Evolutionary conservation across 2,797 vertebrate species (phyloP).

Genomic region (Perdix hodgsoniae): DNA sequence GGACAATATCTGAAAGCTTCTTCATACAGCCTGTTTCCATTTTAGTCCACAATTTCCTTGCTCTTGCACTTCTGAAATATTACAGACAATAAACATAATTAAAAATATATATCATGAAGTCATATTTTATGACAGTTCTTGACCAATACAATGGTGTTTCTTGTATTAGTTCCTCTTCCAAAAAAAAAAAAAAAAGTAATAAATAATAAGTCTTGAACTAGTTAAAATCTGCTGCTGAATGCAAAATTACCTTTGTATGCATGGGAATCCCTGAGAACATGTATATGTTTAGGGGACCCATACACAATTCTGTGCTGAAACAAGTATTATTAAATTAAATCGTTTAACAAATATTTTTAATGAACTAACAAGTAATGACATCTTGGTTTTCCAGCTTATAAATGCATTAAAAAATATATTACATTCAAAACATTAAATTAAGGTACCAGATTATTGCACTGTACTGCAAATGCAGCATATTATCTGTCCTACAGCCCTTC

Average conservation of each 20-base stretch:
- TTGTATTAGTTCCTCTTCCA: background rate
- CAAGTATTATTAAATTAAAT: background rate
- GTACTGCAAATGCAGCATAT: background rate
- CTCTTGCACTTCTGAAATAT: background rate
- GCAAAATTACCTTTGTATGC: background rate
- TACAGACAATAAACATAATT: background rate
- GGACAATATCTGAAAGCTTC: background rate
- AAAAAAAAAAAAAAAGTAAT: no score
- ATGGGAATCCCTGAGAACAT: background rate
- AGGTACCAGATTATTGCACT: constrained; percentile 4
- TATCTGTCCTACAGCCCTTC: background rate
- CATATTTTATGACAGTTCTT: background rate
- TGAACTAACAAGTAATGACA: constrained; percentile 24
- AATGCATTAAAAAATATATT: constrained; percentile 57
- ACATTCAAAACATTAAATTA: constrained; percentile 51
- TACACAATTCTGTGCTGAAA: background rate
- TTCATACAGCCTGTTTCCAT: background rate
- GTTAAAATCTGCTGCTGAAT: background rate
- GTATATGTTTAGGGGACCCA: background rate
- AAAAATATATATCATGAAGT: background rate
- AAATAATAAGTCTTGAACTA: background rate
- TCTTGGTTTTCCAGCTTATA: constrained; percentile 7
- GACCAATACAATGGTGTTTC: background rate
- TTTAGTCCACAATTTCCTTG: background rate
- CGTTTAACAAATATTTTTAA: constrained; percentile 8